Evolutionary conservation across 92 coral and sea anemone genomes (phyloP).

Genomic region (Meandrina meandrites): DNA sequence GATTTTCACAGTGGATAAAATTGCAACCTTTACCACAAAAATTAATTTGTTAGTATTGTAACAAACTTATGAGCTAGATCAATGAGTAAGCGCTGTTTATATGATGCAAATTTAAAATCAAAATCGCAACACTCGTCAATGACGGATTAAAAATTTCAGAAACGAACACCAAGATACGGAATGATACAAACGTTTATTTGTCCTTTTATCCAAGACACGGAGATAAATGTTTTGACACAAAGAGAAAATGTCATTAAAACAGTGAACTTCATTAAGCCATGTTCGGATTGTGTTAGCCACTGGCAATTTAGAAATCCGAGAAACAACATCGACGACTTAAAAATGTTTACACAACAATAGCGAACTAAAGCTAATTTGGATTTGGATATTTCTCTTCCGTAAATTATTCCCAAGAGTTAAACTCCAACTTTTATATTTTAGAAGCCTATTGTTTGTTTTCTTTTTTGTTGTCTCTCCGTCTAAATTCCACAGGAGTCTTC

Average conservation of each 20-base stretch:
- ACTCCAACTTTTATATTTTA: background rate
- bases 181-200: background rate
- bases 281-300: background rate
- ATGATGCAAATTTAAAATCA: background rate
- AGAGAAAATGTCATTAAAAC: slow-evolving; percentile 8
- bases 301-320: background rate
- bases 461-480: background rate
- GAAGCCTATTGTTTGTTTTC: background rate
- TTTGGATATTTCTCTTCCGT: background rate
- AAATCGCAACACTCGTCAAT: slow-evolving; percentile 4
- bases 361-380: slow-evolving; percentile 22
- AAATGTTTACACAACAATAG: slow-evolving; percentile 35
- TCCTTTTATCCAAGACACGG: background rate
- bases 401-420: background rate
- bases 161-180: background rate
- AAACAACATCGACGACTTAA: slow-evolving; percentile 15
- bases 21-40: slow-evolving; percentile 23
- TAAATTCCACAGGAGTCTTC: background rate
- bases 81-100: background rate
- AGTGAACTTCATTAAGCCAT: slow-evolving; percentile 14
- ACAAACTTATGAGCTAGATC: background rate
- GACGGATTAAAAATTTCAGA: slow-evolving; percentile 13
- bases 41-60: background rate
- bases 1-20: background rate
- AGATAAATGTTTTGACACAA: background rate